Base-by-base conservation (phyloP, 2,888 invertebrate species). In the Leptopilina drosophilae region DNA sequence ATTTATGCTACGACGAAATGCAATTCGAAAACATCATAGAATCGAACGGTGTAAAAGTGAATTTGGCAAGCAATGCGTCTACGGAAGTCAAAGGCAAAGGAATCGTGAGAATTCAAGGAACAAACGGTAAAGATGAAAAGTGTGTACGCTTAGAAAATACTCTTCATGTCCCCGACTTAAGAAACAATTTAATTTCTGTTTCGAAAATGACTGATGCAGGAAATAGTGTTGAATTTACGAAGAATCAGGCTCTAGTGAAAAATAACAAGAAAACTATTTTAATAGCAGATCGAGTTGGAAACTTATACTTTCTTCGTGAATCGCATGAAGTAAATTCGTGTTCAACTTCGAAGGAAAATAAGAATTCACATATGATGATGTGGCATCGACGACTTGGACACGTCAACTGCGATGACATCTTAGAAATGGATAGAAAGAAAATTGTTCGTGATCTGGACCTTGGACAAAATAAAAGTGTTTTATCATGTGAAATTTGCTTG, bases 31-130 rank as follows among this genome's bases (percentile, higher is more conserved):
- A 76, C 12, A 76, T 15, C 5, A 6, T 14, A 4, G n/a, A 64
- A 33, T 56, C 56, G 9, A 14, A 56, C 3, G n/a, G 14, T 56
- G 56, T 56, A 8, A 33, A 64, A 59, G 15, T 76, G 6, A 53
- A 76, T n/a, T 15, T 59, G 14, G 76, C 76, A 11, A 59, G 56
- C 8, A 12, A 76, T 53, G 59, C 56, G 12, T 59, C 15, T n/a
- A 76, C 40, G 9, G 59, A 76, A 11, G 76, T 59, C 11, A 76
- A 59, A 12, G 76, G 42, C 12, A 59, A 76, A 49, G 59, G 49
- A 5, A 64, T 20, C n/a, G 56, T 69, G 7, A 5, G 8, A 69
- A 53, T 81, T 49, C 15, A 64, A 33, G 73, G 56, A 14, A 53
- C 75, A 11, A 46, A 73, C 14, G 75, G 75, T 11, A 42, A 12